These are phyloP conservation scores for Myanophis thanlyinensis DNA, from an alignment of 2,113 vertebrate genomes.

Conservation along the genomic window DNA sequence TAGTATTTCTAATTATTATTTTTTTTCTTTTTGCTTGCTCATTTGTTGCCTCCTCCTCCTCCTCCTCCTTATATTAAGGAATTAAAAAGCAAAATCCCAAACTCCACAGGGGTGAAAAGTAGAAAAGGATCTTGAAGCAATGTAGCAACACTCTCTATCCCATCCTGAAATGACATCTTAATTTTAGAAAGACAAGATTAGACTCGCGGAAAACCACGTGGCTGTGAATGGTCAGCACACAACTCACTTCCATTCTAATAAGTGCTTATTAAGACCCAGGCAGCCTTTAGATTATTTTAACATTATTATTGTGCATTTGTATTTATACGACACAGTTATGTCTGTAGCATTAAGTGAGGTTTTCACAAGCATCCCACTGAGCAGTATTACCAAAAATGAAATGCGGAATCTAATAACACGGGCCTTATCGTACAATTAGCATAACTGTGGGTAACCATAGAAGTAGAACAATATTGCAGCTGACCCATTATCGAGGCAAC, in stretches of 20 bases:
- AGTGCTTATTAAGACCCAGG: conserved; percentile 13
- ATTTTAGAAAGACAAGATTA: not conserved
- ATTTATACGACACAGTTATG: conserved; percentile 26
- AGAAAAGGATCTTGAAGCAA: too few relatives aligned
- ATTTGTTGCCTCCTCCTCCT: not conserved
- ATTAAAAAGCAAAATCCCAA: not conserved
- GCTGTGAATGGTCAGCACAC: not conserved
- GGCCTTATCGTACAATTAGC: conserved; percentile 62
- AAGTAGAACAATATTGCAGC: conserved; percentile 55
- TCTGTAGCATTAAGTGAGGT: conserved; percentile 27
- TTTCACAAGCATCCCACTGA: conserved; percentile 38
- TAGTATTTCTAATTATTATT: not conserved
- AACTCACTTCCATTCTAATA: conserved; percentile 16
- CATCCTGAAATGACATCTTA: not conserved
- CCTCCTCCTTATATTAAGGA: not conserved
- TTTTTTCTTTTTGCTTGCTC: not conserved
- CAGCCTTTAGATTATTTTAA: conserved; percentile 42
- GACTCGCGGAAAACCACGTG: not conserved
- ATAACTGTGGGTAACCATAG: conserved; percentile 54
- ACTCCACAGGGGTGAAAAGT: fast-evolving
- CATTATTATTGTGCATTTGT: conserved; percentile 41
- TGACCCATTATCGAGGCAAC: conserved; percentile 64
- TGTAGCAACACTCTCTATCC: not conserved
- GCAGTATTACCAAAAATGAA: conserved; percentile 51
- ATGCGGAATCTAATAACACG: conserved; percentile 39